Evolutionary conservation across 2,888 invertebrate species (phyloP).

Genomic region (Zootermopsis nevadensis): DNA sequence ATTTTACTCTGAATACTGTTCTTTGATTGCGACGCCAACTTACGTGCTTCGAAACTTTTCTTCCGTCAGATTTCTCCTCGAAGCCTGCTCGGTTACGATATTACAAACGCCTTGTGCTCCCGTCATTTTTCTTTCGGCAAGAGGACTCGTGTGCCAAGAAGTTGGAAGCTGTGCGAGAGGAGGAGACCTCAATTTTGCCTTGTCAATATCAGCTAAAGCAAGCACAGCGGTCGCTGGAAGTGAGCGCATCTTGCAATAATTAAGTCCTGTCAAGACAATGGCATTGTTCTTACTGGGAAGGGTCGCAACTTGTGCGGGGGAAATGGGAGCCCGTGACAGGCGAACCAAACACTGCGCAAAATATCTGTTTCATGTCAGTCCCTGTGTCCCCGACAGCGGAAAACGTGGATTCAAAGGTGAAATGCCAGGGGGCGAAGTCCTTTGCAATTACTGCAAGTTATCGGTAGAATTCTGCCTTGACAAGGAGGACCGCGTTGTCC

Average conservation of each 20-base stretch:
- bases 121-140: neutral
- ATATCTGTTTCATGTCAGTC: neutral
- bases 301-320: neutral
- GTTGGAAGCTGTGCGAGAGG: neutral
- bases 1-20: too few species aligned
- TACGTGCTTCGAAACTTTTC: neutral
- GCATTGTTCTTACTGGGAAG: constrained; percentile 1
- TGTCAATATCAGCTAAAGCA: neutral
- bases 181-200: too few species aligned
- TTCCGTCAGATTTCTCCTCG: neutral
- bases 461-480: neutral
- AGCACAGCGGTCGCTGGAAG: neutral
- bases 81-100: neutral
- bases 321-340: neutral
- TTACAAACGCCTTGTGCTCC: neutral
- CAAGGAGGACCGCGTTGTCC: neutral
- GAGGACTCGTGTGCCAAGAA: neutral
- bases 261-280: constrained; percentile 1
- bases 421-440: neutral
- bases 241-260: neutral
- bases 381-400: neutral
- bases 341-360: neutral
- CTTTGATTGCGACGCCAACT: neutral
- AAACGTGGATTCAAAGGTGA: neutral
- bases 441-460: neutral